phyloP scores from a whole-genome alignment of 2,888 invertebrate genomes.

The Masnerella sp. region DNA sequence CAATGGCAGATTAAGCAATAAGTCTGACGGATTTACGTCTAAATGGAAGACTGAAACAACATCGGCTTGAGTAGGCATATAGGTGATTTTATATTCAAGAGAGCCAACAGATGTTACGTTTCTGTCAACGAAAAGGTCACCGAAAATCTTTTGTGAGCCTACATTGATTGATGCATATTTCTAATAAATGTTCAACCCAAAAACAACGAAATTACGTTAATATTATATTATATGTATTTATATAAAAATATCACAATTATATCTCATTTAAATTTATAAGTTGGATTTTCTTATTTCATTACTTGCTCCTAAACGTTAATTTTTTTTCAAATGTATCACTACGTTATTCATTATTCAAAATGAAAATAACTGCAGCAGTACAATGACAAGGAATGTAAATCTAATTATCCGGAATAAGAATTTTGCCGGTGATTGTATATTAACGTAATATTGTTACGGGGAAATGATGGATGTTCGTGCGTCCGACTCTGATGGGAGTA shows the following conservation, averaged over 20 bases:
- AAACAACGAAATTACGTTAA: too few species aligned
- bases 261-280: too few species aligned
- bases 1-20: conserved; percentile 37
- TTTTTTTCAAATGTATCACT: too few species aligned
- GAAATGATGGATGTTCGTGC: conserved; percentile 24
- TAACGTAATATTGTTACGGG: conserved; percentile 14
- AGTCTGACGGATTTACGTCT: conserved; percentile 33
- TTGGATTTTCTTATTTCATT: too few species aligned
- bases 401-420: too few species aligned
- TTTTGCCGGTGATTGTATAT: conserved; percentile 7
- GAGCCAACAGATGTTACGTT: conserved; percentile 38
- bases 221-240: too few species aligned
- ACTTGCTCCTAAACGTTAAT: too few species aligned
- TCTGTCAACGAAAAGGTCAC: conserved; percentile 21
- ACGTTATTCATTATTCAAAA: too few species aligned
- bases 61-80: conserved; percentile 14
- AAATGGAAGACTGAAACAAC: conserved; percentile 46
- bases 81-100: conserved; percentile 40
- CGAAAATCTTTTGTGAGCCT: conserved; percentile 31
- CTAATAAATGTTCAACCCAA: too few species aligned
- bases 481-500: conserved; percentile 8
- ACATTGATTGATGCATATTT: background rate
- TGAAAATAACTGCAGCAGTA: too few species aligned
- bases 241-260: too few species aligned
- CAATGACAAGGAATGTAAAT: too few species aligned